Evolutionary conservation across 2,888 invertebrate species (phyloP).

Genomic region (Linyphia triangularis): DNA sequence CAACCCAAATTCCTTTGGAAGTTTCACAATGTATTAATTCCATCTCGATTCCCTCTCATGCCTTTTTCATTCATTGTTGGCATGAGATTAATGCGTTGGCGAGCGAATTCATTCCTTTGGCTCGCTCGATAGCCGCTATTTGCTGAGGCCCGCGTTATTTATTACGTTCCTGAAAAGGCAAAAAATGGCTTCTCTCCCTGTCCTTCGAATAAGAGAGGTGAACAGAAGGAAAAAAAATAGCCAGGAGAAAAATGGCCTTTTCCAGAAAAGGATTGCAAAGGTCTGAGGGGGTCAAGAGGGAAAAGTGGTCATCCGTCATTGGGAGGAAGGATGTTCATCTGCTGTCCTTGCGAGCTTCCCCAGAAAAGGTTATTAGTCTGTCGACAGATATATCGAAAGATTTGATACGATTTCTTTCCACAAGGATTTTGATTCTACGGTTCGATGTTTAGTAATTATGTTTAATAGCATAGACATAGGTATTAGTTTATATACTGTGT

Average conservation of each 20-base stretch:
- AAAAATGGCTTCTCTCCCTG: neutral
- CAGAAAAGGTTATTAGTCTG: slow-evolving; percentile 53
- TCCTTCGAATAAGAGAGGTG: slow-evolving; percentile 12
- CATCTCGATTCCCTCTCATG: slow-evolving; percentile 28
- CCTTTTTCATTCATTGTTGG: slow-evolving; percentile 45
- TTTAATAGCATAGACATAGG: no score
- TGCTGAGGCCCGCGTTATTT: slow-evolving; percentile 58
- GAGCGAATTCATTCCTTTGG: slow-evolving; percentile 58
- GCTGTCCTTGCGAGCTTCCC: slow-evolving; percentile 21
- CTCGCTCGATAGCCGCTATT: slow-evolving; percentile 68
- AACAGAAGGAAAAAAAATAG: slow-evolving; percentile 14
- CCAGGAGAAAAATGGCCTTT: slow-evolving; percentile 59
- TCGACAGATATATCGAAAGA: slow-evolving; percentile 61
- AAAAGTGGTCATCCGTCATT: slow-evolving; percentile 70
- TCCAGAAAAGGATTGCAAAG: slow-evolving; percentile 66
- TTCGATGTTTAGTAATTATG: neutral
- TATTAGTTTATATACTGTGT: no score
- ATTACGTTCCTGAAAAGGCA: slow-evolving; percentile 41
- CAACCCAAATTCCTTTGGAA: slow-evolving; percentile 17
- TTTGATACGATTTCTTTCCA: slow-evolving; percentile 22
- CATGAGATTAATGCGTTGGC: slow-evolving; percentile 60
- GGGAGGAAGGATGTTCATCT: slow-evolving; percentile 38
- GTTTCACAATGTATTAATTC: slow-evolving; percentile 65
- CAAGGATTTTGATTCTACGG: neutral
- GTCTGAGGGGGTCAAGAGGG: slow-evolving; percentile 69